Percentiles rank a stretch among this genome's conserved stretches.
Conservation (phyloP, 2,797 vertebrate genomes). For the Tenualosa thibaudeaui region DNA sequence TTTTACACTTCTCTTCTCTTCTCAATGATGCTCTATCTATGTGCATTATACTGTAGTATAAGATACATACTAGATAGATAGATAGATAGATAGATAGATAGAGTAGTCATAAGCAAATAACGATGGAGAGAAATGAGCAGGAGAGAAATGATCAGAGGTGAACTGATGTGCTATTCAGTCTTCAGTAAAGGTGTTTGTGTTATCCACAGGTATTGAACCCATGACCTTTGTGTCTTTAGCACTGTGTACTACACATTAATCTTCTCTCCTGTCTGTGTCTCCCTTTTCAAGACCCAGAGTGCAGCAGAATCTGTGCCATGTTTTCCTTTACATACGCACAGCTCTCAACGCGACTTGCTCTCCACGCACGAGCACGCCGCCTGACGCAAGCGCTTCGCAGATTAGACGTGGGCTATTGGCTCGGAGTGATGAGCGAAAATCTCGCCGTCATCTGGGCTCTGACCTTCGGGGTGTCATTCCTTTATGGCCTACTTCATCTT, state of each 20-base stretch:
- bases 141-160: too few species aligned
- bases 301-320: not conserved
- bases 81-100: too few species aligned
- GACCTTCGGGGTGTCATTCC: slow-evolving; percentile 70
- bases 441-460: slow-evolving; percentile 63
- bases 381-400: not conserved
- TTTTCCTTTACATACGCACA: not conserved
- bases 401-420: not conserved
- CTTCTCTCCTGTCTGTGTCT: not conserved
- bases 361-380: not conserved
- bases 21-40: too few species aligned
- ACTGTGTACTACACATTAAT: not conserved
- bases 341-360: not conserved
- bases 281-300: not conserved
- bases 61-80: too few species aligned
- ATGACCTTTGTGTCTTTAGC: not conserved
- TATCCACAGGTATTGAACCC: not conserved
- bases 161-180: not conserved
- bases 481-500: slow-evolving; percentile 54
- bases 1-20: not conserved
- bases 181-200: not conserved
- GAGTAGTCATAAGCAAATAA: too few species aligned
- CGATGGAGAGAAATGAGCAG: too few species aligned
- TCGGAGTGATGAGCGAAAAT: slow-evolving; percentile 54
- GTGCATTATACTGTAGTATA: too few species aligned